Evolutionary conservation across 2,113 vertebrate species (phyloP).

Genomic region (Symphodus melops): DNA sequence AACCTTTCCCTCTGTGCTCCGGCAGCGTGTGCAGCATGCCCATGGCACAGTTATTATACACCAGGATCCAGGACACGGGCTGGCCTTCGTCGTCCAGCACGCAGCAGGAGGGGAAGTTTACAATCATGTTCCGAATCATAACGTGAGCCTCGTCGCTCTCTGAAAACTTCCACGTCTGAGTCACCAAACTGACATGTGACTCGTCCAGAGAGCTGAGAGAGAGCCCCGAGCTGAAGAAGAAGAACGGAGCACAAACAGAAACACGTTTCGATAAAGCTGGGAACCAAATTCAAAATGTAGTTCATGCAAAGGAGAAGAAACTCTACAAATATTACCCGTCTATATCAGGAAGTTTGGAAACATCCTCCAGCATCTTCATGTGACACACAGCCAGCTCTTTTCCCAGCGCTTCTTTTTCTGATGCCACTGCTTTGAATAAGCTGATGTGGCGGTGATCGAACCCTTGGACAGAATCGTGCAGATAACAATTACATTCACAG

Average conservation of each 20-base stretch:
- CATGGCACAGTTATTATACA: slow-evolving; percentile 55
- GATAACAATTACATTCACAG: too few species aligned
- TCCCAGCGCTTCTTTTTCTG: slow-evolving; percentile 33
- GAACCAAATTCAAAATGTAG: too few species aligned
- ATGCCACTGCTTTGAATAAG: slow-evolving; percentile 51
- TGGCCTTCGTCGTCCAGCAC: slow-evolving; percentile 63
- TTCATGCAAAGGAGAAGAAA: too few species aligned
- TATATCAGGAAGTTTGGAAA: slow-evolving; percentile 36
- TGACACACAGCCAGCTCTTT: slow-evolving; percentile 38
- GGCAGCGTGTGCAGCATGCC: slow-evolving; percentile 74
- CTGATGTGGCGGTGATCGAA: slow-evolving; percentile 33
- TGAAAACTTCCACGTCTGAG: slow-evolving; percentile 72
- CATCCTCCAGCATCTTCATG: slow-evolving; percentile 65
- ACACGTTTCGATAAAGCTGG: slow-evolving; percentile 24
- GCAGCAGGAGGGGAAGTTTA: slow-evolving; percentile 74
- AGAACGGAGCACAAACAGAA: background rate
- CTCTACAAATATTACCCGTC: slow-evolving; percentile 58
- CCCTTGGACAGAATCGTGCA: slow-evolving; percentile 37
- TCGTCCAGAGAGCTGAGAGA: slow-evolving; percentile 64
- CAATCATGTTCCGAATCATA: slow-evolving; percentile 64
- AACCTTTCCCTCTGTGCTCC: slow-evolving; percentile 78
- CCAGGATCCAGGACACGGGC: slow-evolving; percentile 77
- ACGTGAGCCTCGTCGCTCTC: background rate
- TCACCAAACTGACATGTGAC: slow-evolving; percentile 72
- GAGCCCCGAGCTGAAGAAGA: slow-evolving; percentile 44